Conservation (phyloP, 2,888 invertebrate genomes). For the Anoplius nigerrimus region DNA sequence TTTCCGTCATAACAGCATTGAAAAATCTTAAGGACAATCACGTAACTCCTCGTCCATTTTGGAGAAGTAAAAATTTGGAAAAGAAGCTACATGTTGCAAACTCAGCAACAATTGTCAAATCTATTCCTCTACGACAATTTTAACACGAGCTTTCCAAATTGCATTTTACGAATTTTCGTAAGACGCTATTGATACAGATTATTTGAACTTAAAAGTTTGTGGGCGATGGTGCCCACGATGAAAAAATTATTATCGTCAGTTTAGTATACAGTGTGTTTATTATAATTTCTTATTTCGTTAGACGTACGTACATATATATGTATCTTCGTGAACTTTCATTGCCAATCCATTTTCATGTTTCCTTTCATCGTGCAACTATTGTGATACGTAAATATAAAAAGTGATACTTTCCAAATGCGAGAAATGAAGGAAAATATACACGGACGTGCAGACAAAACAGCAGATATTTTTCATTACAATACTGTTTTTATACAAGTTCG, state of each 20-base stretch:
- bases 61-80: conserved; percentile 48
- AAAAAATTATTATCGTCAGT: too few relatives aligned
- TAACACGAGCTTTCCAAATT: conserved; percentile 3
- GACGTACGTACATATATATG: too few relatives aligned
- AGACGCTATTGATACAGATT: too few relatives aligned
- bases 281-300: too few relatives aligned
- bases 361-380: not conserved
- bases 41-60: conserved; percentile 61
- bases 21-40: conserved; percentile 53
- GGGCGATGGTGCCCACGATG: too few relatives aligned
- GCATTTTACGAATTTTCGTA: not conserved
- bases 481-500: conserved; percentile 35
- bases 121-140: conserved; percentile 47
- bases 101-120: conserved; percentile 26
- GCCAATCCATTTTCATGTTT: too few relatives aligned
- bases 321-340: too few relatives aligned
- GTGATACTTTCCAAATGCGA: conserved; percentile 13
- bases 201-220: too few relatives aligned
- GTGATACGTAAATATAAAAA: conserved; percentile 2
- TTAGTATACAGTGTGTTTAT: too few relatives aligned
- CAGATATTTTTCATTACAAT: conserved; percentile 14
- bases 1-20: conserved; percentile 40
- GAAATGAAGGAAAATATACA: conserved; percentile 28
- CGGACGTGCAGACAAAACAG: conserved; percentile 17
- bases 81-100: conserved; percentile 21